Base-by-base conservation (phyloP, 2,797 vertebrate genomes). In the Neostethus bicornis region DNA sequence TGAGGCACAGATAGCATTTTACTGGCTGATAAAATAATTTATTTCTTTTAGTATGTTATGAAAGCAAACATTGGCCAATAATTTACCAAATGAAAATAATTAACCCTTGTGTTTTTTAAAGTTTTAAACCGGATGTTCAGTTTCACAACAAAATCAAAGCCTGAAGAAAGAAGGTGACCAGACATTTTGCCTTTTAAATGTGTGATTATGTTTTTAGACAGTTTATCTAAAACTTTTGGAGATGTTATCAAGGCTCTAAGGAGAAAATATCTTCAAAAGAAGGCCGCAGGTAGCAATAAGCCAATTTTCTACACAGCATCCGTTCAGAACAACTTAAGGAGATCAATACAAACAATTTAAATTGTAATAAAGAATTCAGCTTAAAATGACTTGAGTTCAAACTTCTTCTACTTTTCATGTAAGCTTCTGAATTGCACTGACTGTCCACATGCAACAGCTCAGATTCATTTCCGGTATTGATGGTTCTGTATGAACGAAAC, bases 71-170 rank as follows among this genome's bases (percentile, higher is more conserved):
- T 35, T 20, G 35, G 20, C 35, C 26, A 26, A 26, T 31, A 16
- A 17, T 31, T 19, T 29, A 34, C 21, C 13, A 21, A 46, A 20
- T 34, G 3, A 14, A 34, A 21, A 32, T 47, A 5, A 17, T 17
- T 20, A 19, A 47, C 19, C 16, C 44, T 47, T 8, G 2, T 7
- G 7, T 8, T 7, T 7, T 8, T 26, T 28, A 7, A n/a, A 23
- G 39, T 11, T 39, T 34, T 34, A 19, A 38, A 39, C 39, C 38
- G 39, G n/a, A 11, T 34, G 46, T 32, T 8, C 12, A 48, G 31
- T 19, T 13, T 32, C 9, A 32, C 28, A 10, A 7, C 28, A 10
- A 48, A 31, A 5, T n/a, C 16, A 11, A 26, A 19, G 10, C 16
- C 26, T 46, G 16, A 37, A 7, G 5, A 37, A 17, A 7, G n/a